A percentile compares a stretch with the other conserved stretches of the same genome.
These are phyloP conservation scores for Oligia latruncula DNA, from an alignment of 2,888 invertebrate species.

Conservation along the genomic window DNA sequence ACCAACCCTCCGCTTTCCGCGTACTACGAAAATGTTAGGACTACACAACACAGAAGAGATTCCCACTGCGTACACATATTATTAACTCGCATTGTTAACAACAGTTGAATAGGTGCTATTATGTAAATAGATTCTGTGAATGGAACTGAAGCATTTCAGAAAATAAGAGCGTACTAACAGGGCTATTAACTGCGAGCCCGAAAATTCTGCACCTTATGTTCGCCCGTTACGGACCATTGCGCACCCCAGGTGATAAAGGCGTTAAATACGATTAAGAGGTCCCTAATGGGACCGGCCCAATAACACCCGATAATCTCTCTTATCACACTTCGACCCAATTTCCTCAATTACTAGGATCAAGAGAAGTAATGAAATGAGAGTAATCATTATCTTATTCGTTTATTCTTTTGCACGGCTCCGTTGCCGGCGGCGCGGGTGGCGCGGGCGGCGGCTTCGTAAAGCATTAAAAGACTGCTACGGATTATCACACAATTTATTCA, in stretches of 20 bases:
- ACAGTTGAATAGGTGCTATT: conserved; percentile 66
- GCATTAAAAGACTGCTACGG: conserved; percentile 88
- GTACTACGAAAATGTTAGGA: conserved; percentile 65
- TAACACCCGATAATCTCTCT: conserved; percentile 83
- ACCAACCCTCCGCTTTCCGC: conserved; percentile 69
- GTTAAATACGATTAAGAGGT: conserved; percentile 88
- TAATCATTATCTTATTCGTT: conserved; percentile 89
- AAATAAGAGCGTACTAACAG: conserved; percentile 68
- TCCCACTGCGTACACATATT: conserved; percentile 58
- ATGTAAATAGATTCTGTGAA: conserved; percentile 70
- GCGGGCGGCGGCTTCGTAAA: conserved; percentile 79
- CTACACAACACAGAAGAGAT: conserved; percentile 55
- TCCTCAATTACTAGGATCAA: conserved; percentile 89
- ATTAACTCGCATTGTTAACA: conserved; percentile 65
- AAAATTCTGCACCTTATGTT: conserved; percentile 74
- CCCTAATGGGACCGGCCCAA: conserved; percentile 83
- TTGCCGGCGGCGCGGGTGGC: conserved; percentile 70
- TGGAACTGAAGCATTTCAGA: conserved; percentile 59
- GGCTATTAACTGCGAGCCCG: conserved; percentile 67
- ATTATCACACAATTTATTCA: conserved; percentile 90
- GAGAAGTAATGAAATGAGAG: conserved; percentile 89
- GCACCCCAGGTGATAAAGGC: conserved; percentile 87
- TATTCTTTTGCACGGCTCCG: conserved; percentile 82
- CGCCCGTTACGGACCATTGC: conserved; percentile 81
- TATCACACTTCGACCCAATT: conserved; percentile 88